Percentiles rank a stretch among this genome's conserved stretches.
Conservation (phyloP, 2,113 vertebrate genomes). For the Cynocephalus volans region DNA sequence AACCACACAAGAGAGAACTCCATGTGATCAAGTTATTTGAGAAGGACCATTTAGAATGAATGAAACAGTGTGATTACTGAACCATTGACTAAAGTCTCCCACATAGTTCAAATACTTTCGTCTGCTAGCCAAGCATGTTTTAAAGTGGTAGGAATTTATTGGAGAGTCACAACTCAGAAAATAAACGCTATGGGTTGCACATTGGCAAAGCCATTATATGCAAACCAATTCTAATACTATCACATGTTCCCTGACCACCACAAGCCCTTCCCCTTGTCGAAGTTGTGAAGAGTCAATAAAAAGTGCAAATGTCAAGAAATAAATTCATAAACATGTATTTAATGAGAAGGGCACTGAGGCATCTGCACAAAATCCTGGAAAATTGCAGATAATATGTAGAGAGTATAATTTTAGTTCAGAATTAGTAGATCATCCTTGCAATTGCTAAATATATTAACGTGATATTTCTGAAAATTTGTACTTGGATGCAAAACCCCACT, state of each 20-base stretch:
- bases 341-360: neutral
- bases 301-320: slow-evolving; percentile 50
- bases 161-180: slow-evolving; percentile 16
- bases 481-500: neutral
- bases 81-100: slow-evolving; percentile 20
- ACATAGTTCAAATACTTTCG: slow-evolving; percentile 40
- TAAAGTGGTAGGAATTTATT: neutral
- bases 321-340: neutral
- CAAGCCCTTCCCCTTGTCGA: neutral
- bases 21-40: neutral
- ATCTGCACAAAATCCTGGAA: slow-evolving; percentile 47
- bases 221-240: neutral
- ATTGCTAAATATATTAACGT: slow-evolving; percentile 48
- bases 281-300: slow-evolving; percentile 22
- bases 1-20: neutral
- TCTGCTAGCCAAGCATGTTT: neutral
- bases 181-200: neutral
- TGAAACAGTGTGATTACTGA: neutral
- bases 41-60: slow-evolving; percentile 35
- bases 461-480: slow-evolving; percentile 44
- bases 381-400: slow-evolving; percentile 62
- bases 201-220: neutral
- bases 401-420: slow-evolving; percentile 57
- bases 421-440: neutral
- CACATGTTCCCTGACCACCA: neutral